phyloP scores from a whole-genome alignment of 2,888 invertebrate genomes.

The Neuroscelio doddi region DNA sequence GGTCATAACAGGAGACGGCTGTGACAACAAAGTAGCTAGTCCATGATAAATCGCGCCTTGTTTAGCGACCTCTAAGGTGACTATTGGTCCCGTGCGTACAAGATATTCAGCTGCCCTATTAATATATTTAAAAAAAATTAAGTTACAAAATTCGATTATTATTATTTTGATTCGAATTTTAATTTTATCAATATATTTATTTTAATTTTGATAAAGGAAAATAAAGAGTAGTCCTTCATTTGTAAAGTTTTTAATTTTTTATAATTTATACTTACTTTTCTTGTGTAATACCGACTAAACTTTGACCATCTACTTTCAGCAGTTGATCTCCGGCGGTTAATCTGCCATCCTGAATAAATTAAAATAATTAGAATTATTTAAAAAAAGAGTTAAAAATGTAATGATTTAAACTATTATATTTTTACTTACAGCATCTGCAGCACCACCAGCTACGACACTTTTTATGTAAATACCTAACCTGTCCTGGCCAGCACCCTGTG shows the following conservation, averaged over 20 bases:
- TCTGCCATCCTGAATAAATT: slow-evolving; percentile 88
- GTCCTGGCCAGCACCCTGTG: slow-evolving; percentile 83
- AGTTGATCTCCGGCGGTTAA: slow-evolving; percentile 98
- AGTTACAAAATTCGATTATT: neutral
- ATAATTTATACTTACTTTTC: slow-evolving; percentile 74
- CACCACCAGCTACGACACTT: slow-evolving; percentile 96
- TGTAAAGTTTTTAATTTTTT: neutral
- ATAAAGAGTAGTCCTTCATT: too few species aligned
- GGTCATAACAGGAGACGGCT: slow-evolving; percentile 88
- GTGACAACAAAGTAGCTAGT: slow-evolving; percentile 91
- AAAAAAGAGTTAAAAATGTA: too few species aligned
- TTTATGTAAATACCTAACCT: slow-evolving; percentile 98
- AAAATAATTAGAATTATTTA: too few species aligned
- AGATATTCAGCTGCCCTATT: slow-evolving; percentile 94
- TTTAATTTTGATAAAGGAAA: too few species aligned
- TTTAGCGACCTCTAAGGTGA: slow-evolving; percentile 96
- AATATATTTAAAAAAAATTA: slow-evolving; percentile 8
- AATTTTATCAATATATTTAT: too few species aligned
- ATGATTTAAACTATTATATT: slow-evolving; percentile 1
- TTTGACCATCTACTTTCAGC: slow-evolving; percentile 96
- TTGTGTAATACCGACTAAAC: slow-evolving; percentile 85
- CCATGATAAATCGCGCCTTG: slow-evolving; percentile 98
- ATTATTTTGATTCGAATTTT: too few species aligned
- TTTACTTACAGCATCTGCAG: slow-evolving; percentile 82
- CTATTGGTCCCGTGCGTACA: slow-evolving; percentile 93